Conservation (phyloP, 2,888 invertebrate genomes). For the Drosophila mercatorum region DNA sequence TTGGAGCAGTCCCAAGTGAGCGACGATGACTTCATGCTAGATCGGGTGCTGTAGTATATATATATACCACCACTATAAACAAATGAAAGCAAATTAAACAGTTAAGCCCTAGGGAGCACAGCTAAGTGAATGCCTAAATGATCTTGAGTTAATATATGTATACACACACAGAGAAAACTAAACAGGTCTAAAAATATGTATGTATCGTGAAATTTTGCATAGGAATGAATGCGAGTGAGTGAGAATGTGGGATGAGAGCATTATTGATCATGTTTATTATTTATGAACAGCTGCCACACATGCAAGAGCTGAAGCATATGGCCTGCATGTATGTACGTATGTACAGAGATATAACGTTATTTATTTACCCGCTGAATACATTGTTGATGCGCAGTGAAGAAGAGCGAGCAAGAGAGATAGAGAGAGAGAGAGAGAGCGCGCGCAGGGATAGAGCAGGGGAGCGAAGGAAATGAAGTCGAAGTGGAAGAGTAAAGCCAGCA, state of each 20-base stretch:
- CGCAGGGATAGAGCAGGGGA: conserved; percentile 4
- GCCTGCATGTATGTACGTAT: conserved; percentile 9
- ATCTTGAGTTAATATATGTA: conserved; percentile 20
- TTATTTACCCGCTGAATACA: conserved; percentile 83
- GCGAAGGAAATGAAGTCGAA: conserved; percentile 26
- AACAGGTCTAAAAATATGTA: conserved; percentile 38
- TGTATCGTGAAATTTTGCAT: conserved; percentile 22
- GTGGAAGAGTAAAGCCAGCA: conserved; percentile 23
- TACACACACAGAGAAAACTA: conserved; percentile 6
- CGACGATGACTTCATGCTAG: conserved; percentile 39
- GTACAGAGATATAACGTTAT: conserved; percentile 19
- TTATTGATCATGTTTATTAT: conserved; percentile 21
- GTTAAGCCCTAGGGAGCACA: conserved; percentile 2
- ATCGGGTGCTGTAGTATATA: conserved; percentile 10
- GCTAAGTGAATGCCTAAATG: conserved; percentile 1
- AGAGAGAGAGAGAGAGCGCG: not conserved
- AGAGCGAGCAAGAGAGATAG: conserved; percentile 17
- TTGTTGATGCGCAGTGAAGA: conserved; percentile 47
- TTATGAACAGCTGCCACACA: conserved; percentile 18
- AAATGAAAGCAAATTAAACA: conserved; percentile 23
- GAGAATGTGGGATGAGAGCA: conserved; percentile 9
- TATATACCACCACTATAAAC: not conserved
- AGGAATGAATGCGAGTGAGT: conserved; percentile 19
- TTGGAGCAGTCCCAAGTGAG: conserved; percentile 19
- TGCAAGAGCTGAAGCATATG: not conserved